phyloP scores from a whole-genome alignment of 1,140 invertebrate genomes.

The Onthophagus taurus region DNA sequence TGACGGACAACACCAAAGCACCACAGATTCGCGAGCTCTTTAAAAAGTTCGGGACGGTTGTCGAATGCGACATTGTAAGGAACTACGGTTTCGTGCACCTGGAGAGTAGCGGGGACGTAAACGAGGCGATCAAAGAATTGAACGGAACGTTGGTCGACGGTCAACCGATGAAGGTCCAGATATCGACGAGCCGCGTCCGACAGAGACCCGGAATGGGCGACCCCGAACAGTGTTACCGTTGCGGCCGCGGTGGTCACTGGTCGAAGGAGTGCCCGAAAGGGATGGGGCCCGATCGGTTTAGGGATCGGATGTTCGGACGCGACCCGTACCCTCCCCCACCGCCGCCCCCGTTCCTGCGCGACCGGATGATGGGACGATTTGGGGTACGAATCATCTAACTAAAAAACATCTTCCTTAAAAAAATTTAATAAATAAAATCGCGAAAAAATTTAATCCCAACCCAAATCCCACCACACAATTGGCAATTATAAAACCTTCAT shows the following conservation, averaged over 20 bases:
- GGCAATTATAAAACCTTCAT: no score
- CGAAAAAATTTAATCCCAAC: no score
- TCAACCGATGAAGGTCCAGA: constrained; percentile 80
- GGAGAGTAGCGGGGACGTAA: constrained; percentile 71
- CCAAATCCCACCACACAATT: no score
- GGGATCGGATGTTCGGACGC: constrained; percentile 72
- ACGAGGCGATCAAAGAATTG: constrained; percentile 76
- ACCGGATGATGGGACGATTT: constrained; percentile 78
- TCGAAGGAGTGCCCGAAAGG: constrained; percentile 84
- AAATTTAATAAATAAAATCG: no score
- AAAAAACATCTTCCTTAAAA: no score
- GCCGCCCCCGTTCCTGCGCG: constrained; percentile 75
- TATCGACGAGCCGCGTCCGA: constrained; percentile 82
- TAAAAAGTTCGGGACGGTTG: constrained; percentile 78
- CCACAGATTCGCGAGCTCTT: constrained; percentile 78
- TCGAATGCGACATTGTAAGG: constrained; percentile 83
- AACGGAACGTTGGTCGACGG: constrained; percentile 77
- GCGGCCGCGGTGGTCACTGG: constrained; percentile 89
- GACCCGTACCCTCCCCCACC: constrained; percentile 76
- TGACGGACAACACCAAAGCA: constrained; percentile 80
- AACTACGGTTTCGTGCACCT: constrained; percentile 89
- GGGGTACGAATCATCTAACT: no score
- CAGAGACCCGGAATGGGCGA: constrained; percentile 92
- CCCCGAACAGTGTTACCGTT: constrained; percentile 88
- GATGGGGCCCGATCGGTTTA: constrained; percentile 66